These are phyloP conservation scores for Nemurella pictetii DNA, from an alignment of 2,888 invertebrate species.

Conservation along the genomic window DNA sequence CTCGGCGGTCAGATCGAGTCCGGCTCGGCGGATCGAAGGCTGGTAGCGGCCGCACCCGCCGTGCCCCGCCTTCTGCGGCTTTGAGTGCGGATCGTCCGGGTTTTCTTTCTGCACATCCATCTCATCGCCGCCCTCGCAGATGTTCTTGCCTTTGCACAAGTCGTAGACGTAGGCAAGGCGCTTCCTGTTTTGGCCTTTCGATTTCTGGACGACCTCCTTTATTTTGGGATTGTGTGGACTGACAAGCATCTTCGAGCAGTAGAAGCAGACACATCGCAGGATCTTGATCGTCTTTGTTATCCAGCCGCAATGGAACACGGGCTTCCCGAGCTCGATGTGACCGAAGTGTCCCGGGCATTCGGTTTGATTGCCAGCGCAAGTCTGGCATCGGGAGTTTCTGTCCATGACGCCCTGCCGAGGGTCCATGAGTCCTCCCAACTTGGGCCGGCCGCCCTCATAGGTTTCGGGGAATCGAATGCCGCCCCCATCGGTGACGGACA, in stretches of 20 bases:
- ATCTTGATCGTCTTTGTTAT: constrained; percentile 96
- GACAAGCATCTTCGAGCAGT: constrained; percentile 95
- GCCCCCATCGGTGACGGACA: constrained; percentile 97
- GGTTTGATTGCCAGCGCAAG: constrained; percentile 95
- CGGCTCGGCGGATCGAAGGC: constrained; percentile 85
- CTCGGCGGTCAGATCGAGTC: constrained; percentile 93
- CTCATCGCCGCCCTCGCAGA: constrained; percentile 98
- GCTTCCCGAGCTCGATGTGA: constrained; percentile 96
- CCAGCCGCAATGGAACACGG: constrained; percentile 98
- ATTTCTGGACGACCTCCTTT: constrained; percentile 92
- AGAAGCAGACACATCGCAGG: constrained; percentile 98
- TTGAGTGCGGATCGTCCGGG: constrained; percentile 46
- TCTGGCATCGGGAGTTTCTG: constrained; percentile 88
- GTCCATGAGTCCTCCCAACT: constrained; percentile 98
- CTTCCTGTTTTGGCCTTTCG: constrained; percentile 94
- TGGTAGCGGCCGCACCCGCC: constrained; percentile 99
- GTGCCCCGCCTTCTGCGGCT: constrained; percentile 69
- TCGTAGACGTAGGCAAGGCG: constrained; percentile 95
- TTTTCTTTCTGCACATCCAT: constrained; percentile 85
- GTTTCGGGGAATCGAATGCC: constrained; percentile 97
- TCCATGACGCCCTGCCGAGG: constrained; percentile 98
- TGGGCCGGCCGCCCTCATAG: constrained; percentile 97
- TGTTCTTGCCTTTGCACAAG: constrained; percentile 95
- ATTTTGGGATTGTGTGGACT: constrained; percentile 91
- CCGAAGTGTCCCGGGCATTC: constrained; percentile 99